Evolutionary conservation across 2,888 invertebrate genomes (phyloP).

Genomic region (Melanostoma scalare): DNA sequence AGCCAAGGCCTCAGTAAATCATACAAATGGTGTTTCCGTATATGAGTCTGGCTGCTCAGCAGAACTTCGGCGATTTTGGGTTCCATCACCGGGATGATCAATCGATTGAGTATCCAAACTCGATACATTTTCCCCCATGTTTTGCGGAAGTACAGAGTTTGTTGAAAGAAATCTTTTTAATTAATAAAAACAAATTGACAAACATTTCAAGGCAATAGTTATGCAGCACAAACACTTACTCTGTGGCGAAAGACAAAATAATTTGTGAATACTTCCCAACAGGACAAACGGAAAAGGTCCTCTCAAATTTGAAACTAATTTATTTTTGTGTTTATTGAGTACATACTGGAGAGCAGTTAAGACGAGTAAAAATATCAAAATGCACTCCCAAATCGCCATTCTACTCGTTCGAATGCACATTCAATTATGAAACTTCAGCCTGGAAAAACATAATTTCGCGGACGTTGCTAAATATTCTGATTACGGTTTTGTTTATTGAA

Average conservation of each 20-base stretch:
- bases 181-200: not conserved
- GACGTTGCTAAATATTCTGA: too few relatives aligned
- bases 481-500: too few relatives aligned
- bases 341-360: constrained; percentile 25
- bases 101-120: constrained; percentile 81
- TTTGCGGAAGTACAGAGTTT: constrained; percentile 64
- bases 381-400: constrained; percentile 24
- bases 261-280: constrained; percentile 27
- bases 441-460: constrained; percentile 15
- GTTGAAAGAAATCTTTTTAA: constrained; percentile 66
- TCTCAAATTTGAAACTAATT: constrained; percentile 24
- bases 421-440: constrained; percentile 19
- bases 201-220: not conserved
- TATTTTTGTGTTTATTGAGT: constrained; percentile 34
- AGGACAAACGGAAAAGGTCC: constrained; percentile 43
- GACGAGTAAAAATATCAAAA: constrained; percentile 12
- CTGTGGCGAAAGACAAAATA: constrained; percentile 31
- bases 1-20: constrained; percentile 78
- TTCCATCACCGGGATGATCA: constrained; percentile 81
- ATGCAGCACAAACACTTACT: constrained; percentile 12
- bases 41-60: constrained; percentile 76
- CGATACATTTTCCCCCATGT: constrained; percentile 80
- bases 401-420: constrained; percentile 17
- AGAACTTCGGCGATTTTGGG: constrained; percentile 82
- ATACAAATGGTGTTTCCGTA: constrained; percentile 78